Percentiles rank a stretch among this genome's conserved stretches.
These are phyloP conservation scores for Prorops nasuta DNA, from an alignment of 1,140 invertebrate species.

Conservation along the genomic window DNA sequence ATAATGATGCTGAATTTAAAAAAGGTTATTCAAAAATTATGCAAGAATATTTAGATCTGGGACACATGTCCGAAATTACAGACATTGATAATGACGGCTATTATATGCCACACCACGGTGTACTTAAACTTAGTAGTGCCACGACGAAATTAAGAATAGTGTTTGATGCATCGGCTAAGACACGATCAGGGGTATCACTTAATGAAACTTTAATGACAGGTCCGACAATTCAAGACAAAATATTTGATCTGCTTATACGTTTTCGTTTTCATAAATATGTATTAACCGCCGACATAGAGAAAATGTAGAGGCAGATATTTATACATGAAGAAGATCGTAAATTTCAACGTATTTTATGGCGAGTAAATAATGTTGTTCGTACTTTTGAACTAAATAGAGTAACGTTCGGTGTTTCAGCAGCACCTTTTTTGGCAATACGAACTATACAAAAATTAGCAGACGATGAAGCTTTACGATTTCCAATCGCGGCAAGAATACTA, in stretches of 20 bases:
- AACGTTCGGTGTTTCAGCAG: background rate
- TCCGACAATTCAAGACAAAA: background rate
- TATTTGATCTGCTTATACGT: background rate
- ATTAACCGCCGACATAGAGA: background rate
- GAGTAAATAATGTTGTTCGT: background rate
- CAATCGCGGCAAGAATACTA: background rate
- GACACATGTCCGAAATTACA: background rate
- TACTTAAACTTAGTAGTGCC: background rate
- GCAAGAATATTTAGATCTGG: background rate
- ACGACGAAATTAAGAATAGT: background rate
- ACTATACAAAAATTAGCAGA: conserved; percentile 12
- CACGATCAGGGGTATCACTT: background rate
- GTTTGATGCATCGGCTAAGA: background rate
- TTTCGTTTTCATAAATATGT: background rate
- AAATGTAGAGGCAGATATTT: background rate
- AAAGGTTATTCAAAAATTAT: background rate
- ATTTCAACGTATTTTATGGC: background rate
- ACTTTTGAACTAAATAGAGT: background rate
- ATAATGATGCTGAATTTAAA: background rate
- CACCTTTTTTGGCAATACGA: background rate
- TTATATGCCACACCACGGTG: background rate
- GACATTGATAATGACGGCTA: background rate
- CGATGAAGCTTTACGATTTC: background rate
- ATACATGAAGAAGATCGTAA: background rate
- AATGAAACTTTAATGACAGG: too few species aligned